Conservation (phyloP, 2,113 vertebrate genomes). For the Octodon degus region DNA sequence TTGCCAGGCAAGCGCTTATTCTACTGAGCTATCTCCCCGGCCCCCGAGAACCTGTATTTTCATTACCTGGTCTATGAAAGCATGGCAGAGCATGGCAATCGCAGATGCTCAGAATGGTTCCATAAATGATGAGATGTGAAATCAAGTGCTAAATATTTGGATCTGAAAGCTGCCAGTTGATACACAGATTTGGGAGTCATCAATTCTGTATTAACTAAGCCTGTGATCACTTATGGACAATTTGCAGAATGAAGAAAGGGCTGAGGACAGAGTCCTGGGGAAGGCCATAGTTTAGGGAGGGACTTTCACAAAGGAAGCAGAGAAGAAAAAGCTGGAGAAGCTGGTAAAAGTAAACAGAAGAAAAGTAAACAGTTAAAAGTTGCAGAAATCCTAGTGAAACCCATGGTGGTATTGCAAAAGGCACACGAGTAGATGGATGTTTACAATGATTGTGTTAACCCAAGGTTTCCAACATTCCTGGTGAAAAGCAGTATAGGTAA, state of each 20-base stretch:
- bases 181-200: neutral
- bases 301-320: neutral
- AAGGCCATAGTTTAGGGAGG: neutral
- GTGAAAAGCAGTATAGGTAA: neutral
- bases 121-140: neutral
- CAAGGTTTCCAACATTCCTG: neutral
- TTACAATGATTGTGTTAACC: neutral
- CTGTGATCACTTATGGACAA: neutral
- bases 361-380: neutral
- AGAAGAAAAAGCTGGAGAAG: neutral
- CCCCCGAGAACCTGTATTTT: neutral
- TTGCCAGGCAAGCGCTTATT: no score
- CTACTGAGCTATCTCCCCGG: no score
- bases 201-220: neutral
- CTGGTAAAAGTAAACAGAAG: neutral
- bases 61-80: conserved; percentile 42
- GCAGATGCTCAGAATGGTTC: conserved; percentile 15
- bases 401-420: neutral
- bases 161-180: conserved; percentile 22
- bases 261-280: neutral
- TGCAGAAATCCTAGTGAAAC: neutral
- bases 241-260: neutral
- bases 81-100: neutral
- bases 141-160: neutral
- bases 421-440: neutral